phyloP scores from a whole-genome alignment of 2,888 invertebrate species.

The Plutella xylostella region DNA sequence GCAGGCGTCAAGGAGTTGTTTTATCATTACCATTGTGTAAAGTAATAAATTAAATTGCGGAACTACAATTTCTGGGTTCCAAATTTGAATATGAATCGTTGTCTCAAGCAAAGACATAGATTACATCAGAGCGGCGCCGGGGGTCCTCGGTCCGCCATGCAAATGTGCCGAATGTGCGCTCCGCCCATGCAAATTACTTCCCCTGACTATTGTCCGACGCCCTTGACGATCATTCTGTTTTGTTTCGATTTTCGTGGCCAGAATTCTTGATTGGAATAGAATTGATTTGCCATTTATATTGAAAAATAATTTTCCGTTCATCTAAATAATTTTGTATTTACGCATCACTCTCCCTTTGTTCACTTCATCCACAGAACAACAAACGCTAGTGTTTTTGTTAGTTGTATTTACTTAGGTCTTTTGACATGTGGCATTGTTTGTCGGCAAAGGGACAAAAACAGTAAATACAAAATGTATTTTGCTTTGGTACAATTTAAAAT shows the following conservation, averaged over 20 bases:
- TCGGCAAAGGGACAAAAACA: too few species aligned
- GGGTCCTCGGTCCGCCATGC: conserved; percentile 43
- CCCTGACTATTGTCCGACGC: conserved; percentile 56
- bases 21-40: conserved; percentile 12
- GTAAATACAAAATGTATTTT: too few species aligned
- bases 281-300: conserved; percentile 22
- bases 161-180: conserved; percentile 52
- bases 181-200: conserved; percentile 53
- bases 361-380: too few species aligned
- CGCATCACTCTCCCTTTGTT: too few species aligned
- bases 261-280: conserved; percentile 48
- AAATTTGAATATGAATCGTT: conserved; percentile 54
- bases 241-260: conserved; percentile 39
- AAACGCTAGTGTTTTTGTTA: too few species aligned
- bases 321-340: too few species aligned
- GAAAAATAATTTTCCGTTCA: too few species aligned
- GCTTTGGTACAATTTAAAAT: too few species aligned
- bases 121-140: conserved; percentile 46
- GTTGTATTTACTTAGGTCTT: too few species aligned
- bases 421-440: too few species aligned
- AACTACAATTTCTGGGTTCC: conserved; percentile 36
- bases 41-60: conserved; percentile 40
- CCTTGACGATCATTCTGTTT: conserved; percentile 54
- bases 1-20: conserved; percentile 30
- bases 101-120: conserved; percentile 30